phyloP scores from a whole-genome alignment of 2,113 vertebrate species.

The Anhinga anhinga region DNA sequence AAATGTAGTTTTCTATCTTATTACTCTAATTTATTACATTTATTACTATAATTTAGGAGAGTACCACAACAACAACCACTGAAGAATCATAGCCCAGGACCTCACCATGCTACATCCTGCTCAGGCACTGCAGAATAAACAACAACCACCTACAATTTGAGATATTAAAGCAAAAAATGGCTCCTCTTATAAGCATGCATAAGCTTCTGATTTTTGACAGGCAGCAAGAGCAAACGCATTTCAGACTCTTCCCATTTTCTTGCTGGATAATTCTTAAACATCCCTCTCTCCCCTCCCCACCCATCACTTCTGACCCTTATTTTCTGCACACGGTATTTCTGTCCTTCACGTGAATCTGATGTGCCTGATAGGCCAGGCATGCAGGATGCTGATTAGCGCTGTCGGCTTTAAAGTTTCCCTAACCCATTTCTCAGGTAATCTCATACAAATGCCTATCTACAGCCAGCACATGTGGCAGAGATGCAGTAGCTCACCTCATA shows the following conservation, averaged over 20 bases:
- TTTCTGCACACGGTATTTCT: background rate
- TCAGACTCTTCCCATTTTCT: background rate
- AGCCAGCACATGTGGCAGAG: background rate
- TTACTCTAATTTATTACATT: background rate
- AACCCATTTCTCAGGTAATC: slow-evolving; percentile 32
- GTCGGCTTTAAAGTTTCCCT: background rate
- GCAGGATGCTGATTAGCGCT: background rate
- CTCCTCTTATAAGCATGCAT: background rate
- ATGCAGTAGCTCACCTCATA: background rate
- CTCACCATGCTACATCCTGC: background rate
- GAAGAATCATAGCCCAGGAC: background rate
- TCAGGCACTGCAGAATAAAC: background rate
- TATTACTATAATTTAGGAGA: background rate
- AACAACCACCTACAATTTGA: background rate
- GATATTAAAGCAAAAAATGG: background rate
- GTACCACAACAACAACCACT: background rate
- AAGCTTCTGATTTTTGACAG: slow-evolving; percentile 33
- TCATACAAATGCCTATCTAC: background rate
- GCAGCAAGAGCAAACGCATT: background rate
- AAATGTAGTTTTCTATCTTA: background rate
- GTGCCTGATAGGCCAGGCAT: background rate
- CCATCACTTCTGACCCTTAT: slow-evolving; percentile 12
- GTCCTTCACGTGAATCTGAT: slow-evolving; percentile 12
- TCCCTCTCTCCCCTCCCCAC: background rate
- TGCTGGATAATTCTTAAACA: background rate